These are phyloP conservation scores for Eurosta solidaginis DNA, from an alignment of 1,140 invertebrate species.

Conservation along the genomic window DNA sequence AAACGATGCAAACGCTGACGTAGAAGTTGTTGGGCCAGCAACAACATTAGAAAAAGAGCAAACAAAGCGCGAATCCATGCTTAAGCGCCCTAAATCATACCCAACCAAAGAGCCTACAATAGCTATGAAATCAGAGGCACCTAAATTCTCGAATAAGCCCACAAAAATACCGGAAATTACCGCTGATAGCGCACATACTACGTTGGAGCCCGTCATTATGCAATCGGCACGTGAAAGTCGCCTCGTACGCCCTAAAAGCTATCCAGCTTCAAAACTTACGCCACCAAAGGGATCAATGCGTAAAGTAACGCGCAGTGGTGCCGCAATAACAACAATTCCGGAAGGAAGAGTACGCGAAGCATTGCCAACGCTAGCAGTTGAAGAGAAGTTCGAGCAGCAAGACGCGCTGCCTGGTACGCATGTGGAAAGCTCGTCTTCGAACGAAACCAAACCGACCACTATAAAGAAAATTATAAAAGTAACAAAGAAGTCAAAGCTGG, in stretches of 20 bases:
- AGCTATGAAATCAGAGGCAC: not conserved
- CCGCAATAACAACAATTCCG: conserved; percentile 43
- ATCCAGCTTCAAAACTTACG: conserved; percentile 60
- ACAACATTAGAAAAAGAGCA: conserved; percentile 14
- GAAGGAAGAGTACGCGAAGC: conserved; percentile 29
- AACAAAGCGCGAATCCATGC: conserved; percentile 62
- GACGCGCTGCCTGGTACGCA: conserved; percentile 36
- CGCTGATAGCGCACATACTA: not conserved
- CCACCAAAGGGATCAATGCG: conserved; percentile 55
- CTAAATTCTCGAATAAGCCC: not conserved
- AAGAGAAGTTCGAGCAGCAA: conserved; percentile 42
- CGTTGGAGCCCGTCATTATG: not conserved
- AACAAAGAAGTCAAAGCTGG: conserved; percentile 51
- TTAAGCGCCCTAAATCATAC: conserved; percentile 66
- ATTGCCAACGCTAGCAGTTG: conserved; percentile 33
- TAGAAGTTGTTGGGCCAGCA: not conserved
- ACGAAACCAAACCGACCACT: conserved; percentile 41
- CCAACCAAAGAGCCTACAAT: conserved; percentile 53
- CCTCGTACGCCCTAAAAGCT: conserved; percentile 62
- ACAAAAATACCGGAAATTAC: not conserved
- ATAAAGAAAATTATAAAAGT: conserved; percentile 50
- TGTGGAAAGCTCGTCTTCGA: conserved; percentile 39
- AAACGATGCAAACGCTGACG: not conserved
- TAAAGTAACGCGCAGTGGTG: conserved; percentile 44
- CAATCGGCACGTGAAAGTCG: conserved; percentile 42